Conservation (phyloP, 2,113 vertebrate genomes). For the Lagopus leucura region DNA sequence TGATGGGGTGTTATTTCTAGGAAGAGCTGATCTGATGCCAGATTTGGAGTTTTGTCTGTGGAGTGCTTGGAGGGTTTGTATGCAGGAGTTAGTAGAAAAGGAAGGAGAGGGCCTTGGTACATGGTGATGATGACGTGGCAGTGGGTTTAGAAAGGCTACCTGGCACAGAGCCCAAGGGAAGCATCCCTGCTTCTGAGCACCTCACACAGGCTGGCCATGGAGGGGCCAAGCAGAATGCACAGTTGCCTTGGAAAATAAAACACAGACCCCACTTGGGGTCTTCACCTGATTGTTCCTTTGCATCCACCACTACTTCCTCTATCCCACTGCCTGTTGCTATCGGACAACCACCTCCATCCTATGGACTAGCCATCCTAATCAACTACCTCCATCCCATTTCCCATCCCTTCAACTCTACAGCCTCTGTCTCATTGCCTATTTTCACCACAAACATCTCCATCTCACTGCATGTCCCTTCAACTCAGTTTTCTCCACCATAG, state of each 20-base stretch:
- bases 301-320: not conserved
- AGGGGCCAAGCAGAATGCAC: rapidly evolving
- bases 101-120: not conserved
- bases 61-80: rapidly evolving
- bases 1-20: not conserved
- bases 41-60: rapidly evolving
- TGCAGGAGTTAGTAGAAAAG: not conserved
- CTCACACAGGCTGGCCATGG: not conserved
- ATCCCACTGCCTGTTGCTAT: rapidly evolving
- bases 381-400: not conserved
- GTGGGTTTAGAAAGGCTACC: not conserved
- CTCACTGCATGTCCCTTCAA: not conserved
- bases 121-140: rapidly evolving
- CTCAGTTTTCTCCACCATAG: not conserved
- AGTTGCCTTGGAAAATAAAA: not conserved
- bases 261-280: rapidly evolving
- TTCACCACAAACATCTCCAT: not conserved
- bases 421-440: rapidly evolving
- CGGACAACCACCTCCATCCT: too few species aligned
- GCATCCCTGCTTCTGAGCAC: not conserved
- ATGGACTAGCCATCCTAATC: not conserved
- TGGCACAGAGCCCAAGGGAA: rapidly evolving
- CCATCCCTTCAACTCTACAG: rapidly evolving
- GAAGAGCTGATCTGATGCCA: not conserved
- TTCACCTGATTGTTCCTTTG: not conserved